Evolutionary conservation across 2,888 invertebrate genomes (phyloP).

Genomic region (Cotesia congregata): DNA sequence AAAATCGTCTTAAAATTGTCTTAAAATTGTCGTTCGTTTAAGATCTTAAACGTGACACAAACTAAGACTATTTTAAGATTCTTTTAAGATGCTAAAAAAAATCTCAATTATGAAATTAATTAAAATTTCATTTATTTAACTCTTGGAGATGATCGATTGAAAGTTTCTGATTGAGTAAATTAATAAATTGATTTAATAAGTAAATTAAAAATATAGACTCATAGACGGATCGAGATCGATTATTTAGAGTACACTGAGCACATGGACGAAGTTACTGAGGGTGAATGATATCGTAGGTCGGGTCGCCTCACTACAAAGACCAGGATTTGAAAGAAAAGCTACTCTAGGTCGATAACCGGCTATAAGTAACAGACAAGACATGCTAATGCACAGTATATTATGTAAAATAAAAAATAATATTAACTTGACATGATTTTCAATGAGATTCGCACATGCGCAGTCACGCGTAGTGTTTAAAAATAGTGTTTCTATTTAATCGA

Average conservation of each 20-base stretch:
- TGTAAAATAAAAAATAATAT: neutral
- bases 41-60: too few relatives aligned
- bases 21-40: too few relatives aligned
- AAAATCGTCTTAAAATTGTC: too few relatives aligned
- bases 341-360: slow-evolving; percentile 13
- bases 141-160: too few relatives aligned
- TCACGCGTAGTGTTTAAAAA: too few relatives aligned
- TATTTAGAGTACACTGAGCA: neutral
- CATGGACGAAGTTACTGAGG: neutral
- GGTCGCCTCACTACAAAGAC: slow-evolving; percentile 45
- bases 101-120: too few relatives aligned
- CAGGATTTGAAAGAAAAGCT: slow-evolving; percentile 21
- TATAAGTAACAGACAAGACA: slow-evolving; percentile 5
- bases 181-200: neutral
- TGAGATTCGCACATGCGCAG: too few relatives aligned
- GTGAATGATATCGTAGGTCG: slow-evolving; percentile 33
- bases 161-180: neutral
- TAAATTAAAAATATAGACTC: neutral
- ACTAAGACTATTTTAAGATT: too few relatives aligned
- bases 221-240: neutral
- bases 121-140: too few relatives aligned
- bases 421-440: too few relatives aligned
- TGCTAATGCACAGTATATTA: neutral
- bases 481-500: too few relatives aligned
- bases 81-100: too few relatives aligned